Percentiles rank a stretch among this genome's conserved stretches.
These are phyloP conservation scores for Tokudaia tokunoshimensis DNA, from an alignment of 2,797 vertebrate genomes.

Conservation along the genomic window DNA sequence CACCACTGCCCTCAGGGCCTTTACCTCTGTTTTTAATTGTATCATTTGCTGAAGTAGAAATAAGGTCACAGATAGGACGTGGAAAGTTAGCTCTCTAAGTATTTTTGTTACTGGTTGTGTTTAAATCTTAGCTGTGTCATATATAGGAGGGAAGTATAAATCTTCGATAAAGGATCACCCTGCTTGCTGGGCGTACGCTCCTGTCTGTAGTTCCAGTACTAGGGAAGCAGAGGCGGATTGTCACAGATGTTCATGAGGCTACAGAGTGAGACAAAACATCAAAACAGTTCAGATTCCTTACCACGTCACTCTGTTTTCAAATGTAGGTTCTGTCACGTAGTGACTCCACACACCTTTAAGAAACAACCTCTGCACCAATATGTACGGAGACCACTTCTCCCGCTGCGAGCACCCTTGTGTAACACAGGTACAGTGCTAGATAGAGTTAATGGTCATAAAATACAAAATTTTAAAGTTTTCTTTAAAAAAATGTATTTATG, in stretches of 20 bases:
- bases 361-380: conserved; percentile 79
- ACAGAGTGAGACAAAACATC: not conserved
- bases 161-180: conserved; percentile 39
- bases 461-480: not conserved
- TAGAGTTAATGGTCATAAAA: conserved; percentile 31
- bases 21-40: conserved; percentile 6
- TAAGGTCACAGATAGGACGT: conserved; percentile 39
- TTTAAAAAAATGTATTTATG: not conserved
- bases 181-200: not conserved
- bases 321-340: conserved; percentile 77
- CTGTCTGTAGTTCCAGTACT: not conserved
- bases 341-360: conserved; percentile 48
- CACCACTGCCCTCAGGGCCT: not conserved
- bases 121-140: not conserved
- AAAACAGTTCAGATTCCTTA: conserved; percentile 13
- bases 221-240: not conserved
- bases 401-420: conserved; percentile 24
- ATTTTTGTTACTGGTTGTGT: conserved; percentile 43
- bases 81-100: conserved; percentile 13
- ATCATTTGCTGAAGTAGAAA: conserved; percentile 20
- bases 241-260: not conserved
- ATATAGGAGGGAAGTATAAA: conserved; percentile 50
- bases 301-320: conserved; percentile 52
- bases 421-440: conserved; percentile 81
- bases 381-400: conserved; percentile 50